These are phyloP conservation scores for Nephrotoma guestfalica DNA, from an alignment of 2,888 invertebrate species.

Conservation along the genomic window DNA sequence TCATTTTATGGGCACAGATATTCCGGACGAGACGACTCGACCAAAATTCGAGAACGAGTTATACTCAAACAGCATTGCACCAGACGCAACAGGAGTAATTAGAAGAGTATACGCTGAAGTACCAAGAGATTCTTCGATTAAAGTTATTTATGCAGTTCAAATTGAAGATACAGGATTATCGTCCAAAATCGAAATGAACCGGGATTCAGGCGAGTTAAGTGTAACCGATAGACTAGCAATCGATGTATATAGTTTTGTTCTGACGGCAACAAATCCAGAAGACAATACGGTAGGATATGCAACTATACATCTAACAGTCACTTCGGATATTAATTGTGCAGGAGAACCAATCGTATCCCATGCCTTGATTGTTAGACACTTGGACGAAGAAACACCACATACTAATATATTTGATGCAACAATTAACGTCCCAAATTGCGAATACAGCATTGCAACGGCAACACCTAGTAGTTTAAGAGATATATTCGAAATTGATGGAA, in stretches of 20 bases:
- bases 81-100: not conserved
- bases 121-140: not conserved
- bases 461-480: not conserved
- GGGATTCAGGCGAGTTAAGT: constrained; percentile 14
- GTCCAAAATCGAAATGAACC: constrained; percentile 9
- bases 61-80: not conserved
- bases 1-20: not conserved
- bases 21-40: not conserved
- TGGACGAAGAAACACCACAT: constrained; percentile 17
- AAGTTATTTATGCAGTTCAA: not conserved
- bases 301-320: constrained; percentile 13
- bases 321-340: constrained; percentile 13
- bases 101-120: not conserved
- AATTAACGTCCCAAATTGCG: not conserved
- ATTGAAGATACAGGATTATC: not conserved
- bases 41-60: not conserved
- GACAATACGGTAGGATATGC: constrained; percentile 11
- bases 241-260: constrained; percentile 16
- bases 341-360: constrained; percentile 15
- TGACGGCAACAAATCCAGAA: constrained; percentile 13
- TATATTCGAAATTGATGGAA: not conserved
- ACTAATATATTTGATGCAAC: constrained; percentile 14
- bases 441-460: not conserved
- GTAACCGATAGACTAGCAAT: constrained; percentile 13
- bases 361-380: constrained; percentile 16